Conservation (phyloP, 1,140 invertebrate genomes). For the Theocolax elegans region DNA sequence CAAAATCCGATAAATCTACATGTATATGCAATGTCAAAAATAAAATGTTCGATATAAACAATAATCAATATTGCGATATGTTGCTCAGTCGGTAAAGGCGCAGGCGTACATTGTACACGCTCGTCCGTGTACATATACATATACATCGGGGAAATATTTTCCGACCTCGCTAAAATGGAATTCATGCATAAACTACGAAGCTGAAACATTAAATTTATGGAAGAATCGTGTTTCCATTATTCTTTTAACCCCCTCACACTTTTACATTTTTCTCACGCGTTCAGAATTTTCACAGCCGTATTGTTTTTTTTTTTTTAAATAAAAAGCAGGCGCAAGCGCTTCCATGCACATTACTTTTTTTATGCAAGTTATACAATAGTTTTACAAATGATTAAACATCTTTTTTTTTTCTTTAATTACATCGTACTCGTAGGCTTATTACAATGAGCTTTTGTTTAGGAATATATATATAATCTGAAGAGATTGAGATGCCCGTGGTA, state of each 20-base stretch:
- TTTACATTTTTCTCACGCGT: neutral
- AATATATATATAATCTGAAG: conserved; percentile 19
- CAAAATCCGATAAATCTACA: neutral
- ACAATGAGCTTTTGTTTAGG: neutral
- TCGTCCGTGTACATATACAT: no score
- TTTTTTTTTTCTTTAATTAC: conserved; percentile 7
- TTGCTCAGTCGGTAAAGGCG: conserved; percentile 6
- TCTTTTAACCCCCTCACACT: neutral
- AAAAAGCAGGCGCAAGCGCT: conserved; percentile 17
- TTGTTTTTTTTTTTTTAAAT: conserved; percentile 13
- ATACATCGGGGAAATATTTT: no score
- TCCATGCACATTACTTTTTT: neutral
- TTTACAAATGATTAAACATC: neutral
- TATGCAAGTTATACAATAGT: conserved; percentile 16
- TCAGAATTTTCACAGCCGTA: conserved; percentile 33
- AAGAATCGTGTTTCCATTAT: conserved; percentile 8
- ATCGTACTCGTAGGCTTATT: neutral
- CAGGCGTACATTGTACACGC: neutral
- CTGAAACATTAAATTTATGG: conserved; percentile 28
- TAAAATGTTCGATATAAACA: neutral
- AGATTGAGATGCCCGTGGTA: neutral
- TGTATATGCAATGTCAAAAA: neutral
- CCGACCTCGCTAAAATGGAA: neutral
- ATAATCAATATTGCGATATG: neutral
- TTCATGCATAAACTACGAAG: conserved; percentile 15